Evolutionary conservation across 2,797 vertebrate species (phyloP).

Genomic region (Chaetophractus vellerosus): DNA sequence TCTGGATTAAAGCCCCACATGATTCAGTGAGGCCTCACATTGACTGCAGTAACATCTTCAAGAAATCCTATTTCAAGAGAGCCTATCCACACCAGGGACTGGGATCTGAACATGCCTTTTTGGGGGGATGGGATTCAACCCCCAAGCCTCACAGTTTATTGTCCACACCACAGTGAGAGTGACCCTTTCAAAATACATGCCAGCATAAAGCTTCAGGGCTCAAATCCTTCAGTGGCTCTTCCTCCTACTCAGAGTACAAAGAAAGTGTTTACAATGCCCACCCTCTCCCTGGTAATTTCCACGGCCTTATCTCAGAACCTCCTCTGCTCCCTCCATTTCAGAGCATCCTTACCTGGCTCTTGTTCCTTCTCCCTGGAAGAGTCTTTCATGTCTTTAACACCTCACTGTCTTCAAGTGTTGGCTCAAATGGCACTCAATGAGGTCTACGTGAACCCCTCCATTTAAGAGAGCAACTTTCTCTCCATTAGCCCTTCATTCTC

Average conservation of each 20-base stretch:
- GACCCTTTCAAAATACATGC: background rate
- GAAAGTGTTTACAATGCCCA: fast-evolving
- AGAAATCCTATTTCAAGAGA: no score
- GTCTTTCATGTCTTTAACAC: background rate
- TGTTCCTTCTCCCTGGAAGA: background rate
- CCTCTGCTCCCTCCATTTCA: background rate
- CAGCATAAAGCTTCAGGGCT: fast-evolving
- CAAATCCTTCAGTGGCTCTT: background rate
- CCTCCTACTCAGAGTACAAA: background rate
- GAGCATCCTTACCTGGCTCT: fast-evolving
- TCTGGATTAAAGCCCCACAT: no score
- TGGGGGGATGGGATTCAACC: no score
- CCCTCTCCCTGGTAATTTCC: no score
- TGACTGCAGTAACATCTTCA: no score
- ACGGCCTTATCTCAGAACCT: no score
- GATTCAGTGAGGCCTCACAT: no score
- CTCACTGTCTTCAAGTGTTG: background rate
- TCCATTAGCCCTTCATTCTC: background rate
- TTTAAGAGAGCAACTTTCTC: fast-evolving
- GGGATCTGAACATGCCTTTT: no score
- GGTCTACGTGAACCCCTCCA: no score
- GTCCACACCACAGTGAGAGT: no score
- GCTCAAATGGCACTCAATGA: background rate
- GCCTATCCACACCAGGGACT: no score
- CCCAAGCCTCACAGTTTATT: background rate